Evolutionary conservation across 2,113 vertebrate genomes (phyloP), one percentile per base, ranked within the genome.

Genomic region (Oncorhynchus clarkii): DNA sequence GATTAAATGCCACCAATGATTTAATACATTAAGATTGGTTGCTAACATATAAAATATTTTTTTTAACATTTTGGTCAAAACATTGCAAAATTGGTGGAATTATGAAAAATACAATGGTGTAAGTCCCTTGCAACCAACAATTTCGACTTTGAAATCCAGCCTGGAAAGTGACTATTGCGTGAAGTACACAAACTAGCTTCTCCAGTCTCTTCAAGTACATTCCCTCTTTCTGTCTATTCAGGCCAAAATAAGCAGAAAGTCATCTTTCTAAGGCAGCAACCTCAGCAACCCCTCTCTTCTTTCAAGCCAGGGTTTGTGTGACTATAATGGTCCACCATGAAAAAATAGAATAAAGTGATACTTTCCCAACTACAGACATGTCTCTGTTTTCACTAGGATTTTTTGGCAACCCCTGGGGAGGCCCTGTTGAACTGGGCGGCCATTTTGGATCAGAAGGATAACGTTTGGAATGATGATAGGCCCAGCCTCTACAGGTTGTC

Each of bases 401-500:
- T 85, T 78, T 78, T 84, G 82, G 78, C 78, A 76, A 87, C 76
- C 71, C 54, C 59, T 60, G 59, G n/a, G 73, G 59, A 60, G 72
- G 74, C 72, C 74, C 16, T 9, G 72, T n/a, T 60, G 59, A 60
- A 60, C 16, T 60, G 59, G 49, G 67, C 65, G 82, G 80, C 29
- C 2, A 14, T 20, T 49, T 66, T 22, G 22, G 6, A 64, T 73
- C 70, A 54, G 20, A 22, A 22, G 59, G 59, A 22, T n/a, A 60
- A 60, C n/a, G 20, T 60, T 7, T 8, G 59, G n/a, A 11, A 29
- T 20, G 29, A 34, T 16, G 4, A 13, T 5, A 9, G 22, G 5
- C 14, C 4, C 31, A 2, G 14, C 27, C 66, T 39, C 66, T 67
- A 98, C 88, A 99, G 93, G 89, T 86, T 93, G 86, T 99, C 97